Evolutionary conservation across 2,797 vertebrate species (phyloP).

Genomic region (Danio albolineatus): DNA sequence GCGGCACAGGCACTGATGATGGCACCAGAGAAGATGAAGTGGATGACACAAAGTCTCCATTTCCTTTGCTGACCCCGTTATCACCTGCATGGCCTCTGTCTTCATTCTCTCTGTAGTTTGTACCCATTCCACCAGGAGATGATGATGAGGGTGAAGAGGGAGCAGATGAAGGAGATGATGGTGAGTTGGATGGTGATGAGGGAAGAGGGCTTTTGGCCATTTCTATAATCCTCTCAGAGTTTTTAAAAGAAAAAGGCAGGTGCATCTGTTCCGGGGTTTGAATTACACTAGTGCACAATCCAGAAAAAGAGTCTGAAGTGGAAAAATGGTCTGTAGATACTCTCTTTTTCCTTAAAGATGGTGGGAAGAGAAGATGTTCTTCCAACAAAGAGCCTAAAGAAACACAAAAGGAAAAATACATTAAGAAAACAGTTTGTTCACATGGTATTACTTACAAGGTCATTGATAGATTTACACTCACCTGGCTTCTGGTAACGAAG

Average conservation of each 20-base stretch:
- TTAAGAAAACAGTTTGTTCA: not conserved
- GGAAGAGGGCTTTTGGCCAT: conserved; percentile 70
- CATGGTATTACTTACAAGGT: not conserved
- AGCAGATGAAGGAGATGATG: conserved; percentile 74
- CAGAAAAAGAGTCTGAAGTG: conserved; percentile 41
- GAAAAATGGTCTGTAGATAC: conserved; percentile 35
- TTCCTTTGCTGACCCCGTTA: conserved; percentile 63
- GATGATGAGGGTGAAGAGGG: conserved; percentile 75
- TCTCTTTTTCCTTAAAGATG: conserved; percentile 31
- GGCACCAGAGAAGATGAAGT: conserved; percentile 69
- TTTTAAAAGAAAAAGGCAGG: conserved; percentile 66
- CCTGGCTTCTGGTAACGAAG: conserved; percentile 57
- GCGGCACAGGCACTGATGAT: conserved; percentile 52
- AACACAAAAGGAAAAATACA: conserved; percentile 38
- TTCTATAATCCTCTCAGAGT: conserved; percentile 63
- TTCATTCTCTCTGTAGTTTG: conserved; percentile 65
- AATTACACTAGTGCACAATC: conserved; percentile 70
- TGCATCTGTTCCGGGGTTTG: conserved; percentile 70
- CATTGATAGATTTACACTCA: conserved; percentile 15
- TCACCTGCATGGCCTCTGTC: conserved; percentile 60
- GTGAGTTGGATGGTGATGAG: conserved; percentile 71
- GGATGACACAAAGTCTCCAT: conserved; percentile 71
- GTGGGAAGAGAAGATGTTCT: not conserved
- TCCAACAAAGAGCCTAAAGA: conserved; percentile 60
- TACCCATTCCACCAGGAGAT: conserved; percentile 64